Percentiles rank a stretch among this genome's conserved stretches.
phyloP scores from a whole-genome alignment of 2,888 invertebrate species.

The Netelia virgata region DNA sequence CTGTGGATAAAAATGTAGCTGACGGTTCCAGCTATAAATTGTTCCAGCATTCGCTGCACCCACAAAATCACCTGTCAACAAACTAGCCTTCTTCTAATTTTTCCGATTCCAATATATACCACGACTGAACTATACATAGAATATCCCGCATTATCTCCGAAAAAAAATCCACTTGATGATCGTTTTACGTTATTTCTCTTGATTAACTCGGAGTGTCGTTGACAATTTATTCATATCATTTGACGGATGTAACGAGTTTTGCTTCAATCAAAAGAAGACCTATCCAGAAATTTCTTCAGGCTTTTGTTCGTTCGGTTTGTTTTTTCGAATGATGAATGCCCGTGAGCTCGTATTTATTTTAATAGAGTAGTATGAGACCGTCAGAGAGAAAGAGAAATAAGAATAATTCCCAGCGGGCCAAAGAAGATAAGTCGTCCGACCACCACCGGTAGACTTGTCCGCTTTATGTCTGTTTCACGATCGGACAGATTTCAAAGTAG shows the following conservation, averaged over 20 bases:
- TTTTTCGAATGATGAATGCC: neutral
- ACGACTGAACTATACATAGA: no score
- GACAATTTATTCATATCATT: neutral
- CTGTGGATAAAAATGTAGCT: no score
- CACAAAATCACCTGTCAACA: no score
- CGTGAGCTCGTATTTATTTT: constrained; percentile 37
- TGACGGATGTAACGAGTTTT: neutral
- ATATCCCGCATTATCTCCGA: no score
- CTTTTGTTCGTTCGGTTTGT: neutral
- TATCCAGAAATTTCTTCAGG: neutral
- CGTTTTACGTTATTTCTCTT: no score
- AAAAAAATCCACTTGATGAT: no score
- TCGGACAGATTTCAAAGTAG: constrained; percentile 52
- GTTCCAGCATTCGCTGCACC: no score
- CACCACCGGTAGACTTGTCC: constrained; percentile 13
- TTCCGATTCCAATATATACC: no score
- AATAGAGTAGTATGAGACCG: constrained; percentile 19
- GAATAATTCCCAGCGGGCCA: constrained; percentile 31
- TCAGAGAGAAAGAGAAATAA: constrained; percentile 18
- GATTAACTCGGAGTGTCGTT: no score
- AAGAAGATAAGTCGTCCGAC: neutral
- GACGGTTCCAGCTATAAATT: no score
- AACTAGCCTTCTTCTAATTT: no score
- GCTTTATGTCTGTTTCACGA: constrained; percentile 23
- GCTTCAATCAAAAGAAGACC: neutral